Conservation (phyloP, 2,113 vertebrate genomes). For the Periophthalmus modestus region DNA sequence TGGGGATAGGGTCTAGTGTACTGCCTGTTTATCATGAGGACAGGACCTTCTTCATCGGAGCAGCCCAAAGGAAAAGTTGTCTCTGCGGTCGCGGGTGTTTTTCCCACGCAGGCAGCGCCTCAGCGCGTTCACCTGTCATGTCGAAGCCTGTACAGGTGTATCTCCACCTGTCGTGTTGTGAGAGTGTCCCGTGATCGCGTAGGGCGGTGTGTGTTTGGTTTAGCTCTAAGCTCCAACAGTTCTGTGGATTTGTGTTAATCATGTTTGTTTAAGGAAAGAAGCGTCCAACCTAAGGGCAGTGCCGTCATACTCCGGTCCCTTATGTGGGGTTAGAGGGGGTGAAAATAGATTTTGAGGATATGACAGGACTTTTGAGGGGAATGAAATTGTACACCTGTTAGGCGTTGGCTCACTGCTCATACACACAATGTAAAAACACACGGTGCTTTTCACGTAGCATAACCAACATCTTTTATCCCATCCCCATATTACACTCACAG, state of each 20-base stretch:
- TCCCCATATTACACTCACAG: neutral
- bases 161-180: constrained; percentile 20
- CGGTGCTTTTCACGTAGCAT: constrained; percentile 30
- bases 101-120: constrained; percentile 54
- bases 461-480: constrained; percentile 7
- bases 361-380: constrained; percentile 65
- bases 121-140: constrained; percentile 74
- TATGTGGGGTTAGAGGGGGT: neutral
- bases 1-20: neutral
- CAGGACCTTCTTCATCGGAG: neutral
- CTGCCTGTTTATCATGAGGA: neutral
- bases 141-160: constrained; percentile 27
- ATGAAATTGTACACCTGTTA: constrained; percentile 82
- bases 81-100: constrained; percentile 20
- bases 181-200: constrained; percentile 45
- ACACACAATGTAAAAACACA: constrained; percentile 69
- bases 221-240: constrained; percentile 55
- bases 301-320: neutral
- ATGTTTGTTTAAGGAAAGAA: constrained; percentile 65
- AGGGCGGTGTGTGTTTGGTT: constrained; percentile 67
- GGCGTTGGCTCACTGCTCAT: constrained; percentile 78
- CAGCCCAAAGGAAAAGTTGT: neutral
- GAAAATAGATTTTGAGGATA: constrained; percentile 42
- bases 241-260: constrained; percentile 51
- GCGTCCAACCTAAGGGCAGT: neutral